Evolutionary conservation across 2,797 vertebrate species (phyloP).

Genomic region (Cirrhinus mrigala): DNA sequence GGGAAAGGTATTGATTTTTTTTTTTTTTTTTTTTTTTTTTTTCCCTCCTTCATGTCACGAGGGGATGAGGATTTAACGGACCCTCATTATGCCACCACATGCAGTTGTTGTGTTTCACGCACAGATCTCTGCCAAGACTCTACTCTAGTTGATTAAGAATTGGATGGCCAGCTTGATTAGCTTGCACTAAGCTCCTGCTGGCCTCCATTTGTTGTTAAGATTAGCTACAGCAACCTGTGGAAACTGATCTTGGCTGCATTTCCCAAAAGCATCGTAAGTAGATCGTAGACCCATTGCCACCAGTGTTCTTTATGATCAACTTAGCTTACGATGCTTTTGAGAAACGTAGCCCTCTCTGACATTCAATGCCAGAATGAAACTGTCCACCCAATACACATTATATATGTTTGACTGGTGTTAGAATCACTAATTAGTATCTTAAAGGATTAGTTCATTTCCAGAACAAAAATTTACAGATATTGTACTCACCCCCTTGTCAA

Average conservation of each 20-base stretch:
- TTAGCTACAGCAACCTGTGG: constrained; percentile 24
- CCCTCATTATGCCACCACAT: constrained; percentile 71
- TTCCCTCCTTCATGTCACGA: constrained; percentile 34
- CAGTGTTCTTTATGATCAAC: no score
- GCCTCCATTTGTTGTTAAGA: constrained; percentile 32
- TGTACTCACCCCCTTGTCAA: no score
- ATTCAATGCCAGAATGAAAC: background rate
- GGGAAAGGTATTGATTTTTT: constrained; percentile 51
- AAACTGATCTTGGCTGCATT: background rate
- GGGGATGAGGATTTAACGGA: constrained; percentile 57
- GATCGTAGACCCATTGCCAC: no score
- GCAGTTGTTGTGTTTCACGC: constrained; percentile 65
- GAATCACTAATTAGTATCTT: no score
- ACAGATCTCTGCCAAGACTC: constrained; percentile 66
- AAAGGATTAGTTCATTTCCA: no score
- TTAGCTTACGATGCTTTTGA: no score
- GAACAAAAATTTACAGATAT: no score
- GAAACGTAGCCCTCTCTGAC: background rate
- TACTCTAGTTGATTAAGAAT: constrained; percentile 69
- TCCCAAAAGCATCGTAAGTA: no score
- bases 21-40: background rate
- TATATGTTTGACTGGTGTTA: no score
- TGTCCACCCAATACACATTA: no score
- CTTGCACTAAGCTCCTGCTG: constrained; percentile 32
- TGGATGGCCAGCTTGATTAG: constrained; percentile 49